phyloP scores from a whole-genome alignment of 2,888 invertebrate genomes.

The Cerastis leucographa region DNA sequence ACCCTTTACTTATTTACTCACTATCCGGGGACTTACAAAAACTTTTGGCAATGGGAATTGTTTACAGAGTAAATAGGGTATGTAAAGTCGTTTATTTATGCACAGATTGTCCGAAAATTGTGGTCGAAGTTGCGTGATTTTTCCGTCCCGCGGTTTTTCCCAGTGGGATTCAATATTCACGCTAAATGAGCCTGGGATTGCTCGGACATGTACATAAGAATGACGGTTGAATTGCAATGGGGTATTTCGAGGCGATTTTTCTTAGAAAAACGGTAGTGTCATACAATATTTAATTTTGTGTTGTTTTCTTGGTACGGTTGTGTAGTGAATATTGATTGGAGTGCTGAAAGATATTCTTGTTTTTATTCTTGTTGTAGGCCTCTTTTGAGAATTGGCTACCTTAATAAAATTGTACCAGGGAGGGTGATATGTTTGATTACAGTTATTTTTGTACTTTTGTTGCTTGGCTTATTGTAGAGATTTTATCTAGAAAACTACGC shows the following conservation, averaged over 20 bases:
- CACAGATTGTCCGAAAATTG: constrained; percentile 61
- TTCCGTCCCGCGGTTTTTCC: constrained; percentile 47
- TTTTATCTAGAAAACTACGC: neutral
- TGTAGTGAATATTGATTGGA: constrained; percentile 47
- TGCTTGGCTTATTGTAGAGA: neutral
- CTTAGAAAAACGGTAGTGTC: constrained; percentile 56
- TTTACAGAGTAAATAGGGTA: constrained; percentile 5
- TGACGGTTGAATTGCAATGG: constrained; percentile 59
- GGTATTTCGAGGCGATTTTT: constrained; percentile 52
- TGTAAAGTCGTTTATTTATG: constrained; percentile 61
- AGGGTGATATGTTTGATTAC: neutral
- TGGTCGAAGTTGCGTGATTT: constrained; percentile 44
- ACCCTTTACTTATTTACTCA: constrained; percentile 64
- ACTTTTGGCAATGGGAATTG: constrained; percentile 59
- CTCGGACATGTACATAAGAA: constrained; percentile 63
- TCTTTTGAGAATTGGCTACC: neutral
- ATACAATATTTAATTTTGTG: constrained; percentile 50
- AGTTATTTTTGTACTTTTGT: neutral
- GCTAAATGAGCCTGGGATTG: constrained; percentile 57
- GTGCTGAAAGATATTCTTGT: constrained; percentile 36
- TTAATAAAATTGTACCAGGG: neutral
- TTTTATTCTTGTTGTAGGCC: constrained; percentile 23
- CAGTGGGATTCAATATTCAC: constrained; percentile 64
- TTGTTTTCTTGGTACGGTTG: constrained; percentile 34
- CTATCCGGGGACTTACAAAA: constrained; percentile 41